Conservation (phyloP, 2,113 vertebrate genomes). For the Clarias macrocephalus region DNA sequence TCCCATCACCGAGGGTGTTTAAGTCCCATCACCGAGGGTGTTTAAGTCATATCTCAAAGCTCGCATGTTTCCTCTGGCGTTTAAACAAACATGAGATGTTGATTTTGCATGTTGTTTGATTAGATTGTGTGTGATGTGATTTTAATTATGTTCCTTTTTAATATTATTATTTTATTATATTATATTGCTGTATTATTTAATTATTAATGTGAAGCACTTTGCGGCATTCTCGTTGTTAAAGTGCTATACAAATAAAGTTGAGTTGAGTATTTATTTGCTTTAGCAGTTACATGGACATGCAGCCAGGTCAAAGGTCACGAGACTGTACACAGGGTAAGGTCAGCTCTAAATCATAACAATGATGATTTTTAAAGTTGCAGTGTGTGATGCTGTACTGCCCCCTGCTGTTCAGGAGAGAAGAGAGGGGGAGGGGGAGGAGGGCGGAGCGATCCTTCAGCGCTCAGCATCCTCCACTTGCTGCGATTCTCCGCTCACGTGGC, state of each 20-base stretch:
- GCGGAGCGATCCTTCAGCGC: neutral
- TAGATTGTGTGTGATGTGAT: too few species aligned
- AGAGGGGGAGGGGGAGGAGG: neutral
- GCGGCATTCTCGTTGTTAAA: too few species aligned
- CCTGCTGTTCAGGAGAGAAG: neutral
- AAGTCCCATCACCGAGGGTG: too few species aligned
- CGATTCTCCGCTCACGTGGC: slow-evolving; percentile 90
- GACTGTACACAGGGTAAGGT: slow-evolving; percentile 59
- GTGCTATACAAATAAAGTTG: too few species aligned
- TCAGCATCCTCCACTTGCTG: slow-evolving; percentile 74
- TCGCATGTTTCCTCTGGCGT: too few species aligned
- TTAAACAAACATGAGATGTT: too few species aligned
- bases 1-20: too few species aligned
- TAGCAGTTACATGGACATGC: slow-evolving; percentile 83
- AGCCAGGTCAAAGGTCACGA: slow-evolving; percentile 64
- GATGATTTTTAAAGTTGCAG: neutral
- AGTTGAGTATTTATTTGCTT: slow-evolving; percentile 59
- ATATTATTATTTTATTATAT: too few species aligned
- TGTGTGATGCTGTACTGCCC: neutral
- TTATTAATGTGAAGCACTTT: too few species aligned
- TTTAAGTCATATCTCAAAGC: too few species aligned
- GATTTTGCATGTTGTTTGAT: too few species aligned
- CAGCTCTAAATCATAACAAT: neutral
- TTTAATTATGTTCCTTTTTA: too few species aligned
- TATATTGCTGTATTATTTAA: neutral